phyloP scores from a whole-genome alignment of 2,113 vertebrate species.

The Chloropsis cyanopogon region DNA sequence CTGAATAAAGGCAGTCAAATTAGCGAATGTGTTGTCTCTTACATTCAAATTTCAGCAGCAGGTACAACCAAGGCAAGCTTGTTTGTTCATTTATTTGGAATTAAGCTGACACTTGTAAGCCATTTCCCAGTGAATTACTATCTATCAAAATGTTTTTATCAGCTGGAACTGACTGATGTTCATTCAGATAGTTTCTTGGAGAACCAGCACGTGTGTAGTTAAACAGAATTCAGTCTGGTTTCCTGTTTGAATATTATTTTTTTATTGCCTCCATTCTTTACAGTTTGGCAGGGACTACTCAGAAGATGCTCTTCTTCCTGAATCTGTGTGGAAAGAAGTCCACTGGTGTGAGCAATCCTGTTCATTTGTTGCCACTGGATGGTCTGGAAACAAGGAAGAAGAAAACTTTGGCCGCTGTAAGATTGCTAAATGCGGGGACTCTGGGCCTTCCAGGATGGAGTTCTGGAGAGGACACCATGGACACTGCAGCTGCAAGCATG shows the following conservation, averaged over 20 bases:
- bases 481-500: rapidly evolving
- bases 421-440: neutral
- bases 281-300: neutral
- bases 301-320: neutral
- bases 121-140: neutral
- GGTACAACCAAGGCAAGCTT: neutral
- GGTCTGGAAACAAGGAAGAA: neutral
- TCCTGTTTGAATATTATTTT: neutral
- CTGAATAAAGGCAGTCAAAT: neutral
- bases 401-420: neutral
- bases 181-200: neutral
- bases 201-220: neutral
- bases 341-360: neutral
- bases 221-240: neutral
- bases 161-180: neutral
- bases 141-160: neutral
- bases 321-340: neutral
- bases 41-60: neutral
- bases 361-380: neutral
- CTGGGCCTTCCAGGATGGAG: neutral
- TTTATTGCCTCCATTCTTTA: neutral
- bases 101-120: neutral
- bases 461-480: neutral
- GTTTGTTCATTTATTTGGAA: neutral
- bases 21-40: neutral